These are phyloP conservation scores for Oryzias sinensis DNA, from an alignment of 2,797 vertebrate species.

Conservation along the genomic window DNA sequence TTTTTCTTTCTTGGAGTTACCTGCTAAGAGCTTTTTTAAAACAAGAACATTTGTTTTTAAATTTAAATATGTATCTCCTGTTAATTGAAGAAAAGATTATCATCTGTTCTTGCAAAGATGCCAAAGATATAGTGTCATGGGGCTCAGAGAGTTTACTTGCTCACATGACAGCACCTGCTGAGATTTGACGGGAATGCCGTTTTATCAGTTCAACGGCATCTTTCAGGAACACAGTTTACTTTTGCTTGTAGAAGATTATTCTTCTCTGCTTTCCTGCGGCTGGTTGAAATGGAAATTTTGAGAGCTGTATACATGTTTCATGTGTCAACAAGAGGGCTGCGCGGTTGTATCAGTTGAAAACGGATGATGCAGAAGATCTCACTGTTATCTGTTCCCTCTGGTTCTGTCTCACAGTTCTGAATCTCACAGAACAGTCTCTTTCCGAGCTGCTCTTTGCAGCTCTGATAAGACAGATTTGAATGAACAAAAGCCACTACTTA, in stretches of 20 bases:
- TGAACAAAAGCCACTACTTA: neutral
- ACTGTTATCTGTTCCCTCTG: neutral
- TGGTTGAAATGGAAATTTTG: conserved; percentile 5
- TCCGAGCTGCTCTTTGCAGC: neutral
- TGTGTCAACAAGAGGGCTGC: conserved; percentile 55
- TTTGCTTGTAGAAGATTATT: neutral
- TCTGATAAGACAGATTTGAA: neutral
- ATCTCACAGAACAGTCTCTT: neutral
- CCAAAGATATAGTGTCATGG: neutral
- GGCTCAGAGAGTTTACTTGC: neutral
- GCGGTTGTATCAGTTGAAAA: conserved; percentile 12
- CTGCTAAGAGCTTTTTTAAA: neutral
- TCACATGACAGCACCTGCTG: neutral
- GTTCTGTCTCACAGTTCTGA: neutral
- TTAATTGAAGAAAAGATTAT: neutral
- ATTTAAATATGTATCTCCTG: neutral
- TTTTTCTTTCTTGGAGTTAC: neutral
- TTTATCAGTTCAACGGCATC: neutral
- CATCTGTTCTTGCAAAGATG: neutral
- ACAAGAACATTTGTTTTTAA: neutral
- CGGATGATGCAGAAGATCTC: conserved; percentile 22
- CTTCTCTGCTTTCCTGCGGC: neutral
- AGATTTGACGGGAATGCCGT: neutral
- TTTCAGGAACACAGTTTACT: neutral
- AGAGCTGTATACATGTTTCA: conserved; percentile 52